Conservation (phyloP, 2,113 vertebrate genomes). For the Australoheros scitulus region DNA sequence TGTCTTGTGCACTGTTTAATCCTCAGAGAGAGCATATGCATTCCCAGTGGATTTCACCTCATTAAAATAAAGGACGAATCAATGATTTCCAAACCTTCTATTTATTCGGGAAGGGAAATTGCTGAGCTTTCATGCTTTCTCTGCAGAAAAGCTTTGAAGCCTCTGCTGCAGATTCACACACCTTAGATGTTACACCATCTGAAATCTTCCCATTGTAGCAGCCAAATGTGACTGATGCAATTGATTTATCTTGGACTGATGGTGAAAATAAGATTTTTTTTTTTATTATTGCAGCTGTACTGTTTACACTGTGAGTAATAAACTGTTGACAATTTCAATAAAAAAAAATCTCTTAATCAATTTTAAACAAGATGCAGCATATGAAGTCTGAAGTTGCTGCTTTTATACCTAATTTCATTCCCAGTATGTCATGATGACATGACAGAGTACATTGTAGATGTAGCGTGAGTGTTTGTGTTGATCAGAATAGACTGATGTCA, state of each 20-base stretch:
- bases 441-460: background rate
- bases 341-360: background rate
- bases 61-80: constrained; percentile 71
- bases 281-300: background rate
- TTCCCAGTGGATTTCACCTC: constrained; percentile 49
- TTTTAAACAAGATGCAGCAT: background rate
- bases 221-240: background rate
- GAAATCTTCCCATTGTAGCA: background rate
- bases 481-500: background rate
- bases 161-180: background rate
- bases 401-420: background rate
- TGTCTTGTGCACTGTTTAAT: constrained; percentile 29
- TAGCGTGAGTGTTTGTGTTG: background rate
- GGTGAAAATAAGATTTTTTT: background rate
- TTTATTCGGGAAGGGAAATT: constrained; percentile 37
- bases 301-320: background rate
- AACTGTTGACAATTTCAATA: background rate
- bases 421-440: background rate
- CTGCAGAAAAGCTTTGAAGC: constrained; percentile 3
- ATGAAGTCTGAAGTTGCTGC: background rate
- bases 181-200: background rate
- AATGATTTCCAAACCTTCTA: constrained; percentile 59
- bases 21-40: constrained; percentile 25
- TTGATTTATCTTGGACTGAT: background rate
- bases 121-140: constrained; percentile 42